Evolutionary conservation across 2,797 vertebrate genomes (phyloP), one percentile per base, ranked within the genome.

Genomic region (Falco berigora): DNA sequence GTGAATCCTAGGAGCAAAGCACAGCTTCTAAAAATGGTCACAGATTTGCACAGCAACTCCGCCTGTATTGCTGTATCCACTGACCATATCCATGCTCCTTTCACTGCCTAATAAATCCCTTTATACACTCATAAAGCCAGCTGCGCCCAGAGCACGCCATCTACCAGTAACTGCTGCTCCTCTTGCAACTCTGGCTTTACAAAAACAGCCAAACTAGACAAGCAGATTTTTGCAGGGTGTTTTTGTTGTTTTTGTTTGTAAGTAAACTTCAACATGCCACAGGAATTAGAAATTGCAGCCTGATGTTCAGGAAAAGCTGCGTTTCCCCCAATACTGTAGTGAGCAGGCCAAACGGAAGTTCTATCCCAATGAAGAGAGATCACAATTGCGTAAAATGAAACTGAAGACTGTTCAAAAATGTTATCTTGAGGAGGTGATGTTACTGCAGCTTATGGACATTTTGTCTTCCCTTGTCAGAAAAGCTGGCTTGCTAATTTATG

Each of bases 401-500:
- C 30, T 5, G 8, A 40, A 77, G 69, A 52, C 36, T n/a, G 62
- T 7, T 90, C 73, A 86, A 55, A 88, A 92, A 7, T 6, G 0
- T 52, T 72, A n/a, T 72, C 86, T 55, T 27, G 66, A 78, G 88
- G 82, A 91, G 93, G 94, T 92, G 86, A 96, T 83, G 92, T 42
- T 94, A 91, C 85, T 80, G 72, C 91, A 90, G 91, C 80, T 96
- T 66, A 77, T 90, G 94, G 94, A 92, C 91, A 94, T 97, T 97
- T 94, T 96, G 92, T 86, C 91, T 96, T 88, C 86, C 81, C 90
- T 96, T 25, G 80, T 96, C 94, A 94, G 96, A 94, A 96, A 97
- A 97, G 97, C 95, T 97, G 97, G 96, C 97, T 97, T 94, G 96
- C 96, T 97, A 97, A 97, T 98, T 97, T 97, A 97, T 95, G 97